Base-by-base conservation (phyloP, 2,888 invertebrate genomes). In the Leptothorax acervorum region DNA sequence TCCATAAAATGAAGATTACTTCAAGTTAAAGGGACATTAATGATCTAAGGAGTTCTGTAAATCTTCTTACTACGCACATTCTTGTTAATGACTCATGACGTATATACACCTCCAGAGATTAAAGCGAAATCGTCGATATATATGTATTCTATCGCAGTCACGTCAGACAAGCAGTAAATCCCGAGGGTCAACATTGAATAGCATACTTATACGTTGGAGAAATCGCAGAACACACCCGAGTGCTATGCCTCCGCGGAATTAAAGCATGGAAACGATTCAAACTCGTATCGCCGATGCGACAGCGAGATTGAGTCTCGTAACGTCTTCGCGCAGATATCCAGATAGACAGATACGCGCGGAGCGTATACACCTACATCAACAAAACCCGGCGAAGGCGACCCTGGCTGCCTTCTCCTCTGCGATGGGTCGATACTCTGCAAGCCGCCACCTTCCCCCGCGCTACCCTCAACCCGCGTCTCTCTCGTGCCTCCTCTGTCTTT, bases 371-470 rank as follows among this genome's bases (percentile, higher is more conserved):
- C 93, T 94, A 93, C 93, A 94, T 93, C 93, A 93, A 92, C 93
- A 94, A 93, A 94, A 94, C 93, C 93, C 92, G 92, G 92, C 92
- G 93, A 92, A 93, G 92, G 91, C 92, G 93, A 93, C 92, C 93
- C 93, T 92, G 92, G 92, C 93, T 92, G 92, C 92, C 90, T 93
- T 91, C 92, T 93, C 90, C 90, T 90, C 91, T 86, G 88, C 92
- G 88, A 89, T 92, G 94, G 94, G 94, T 94, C 94, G 94, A 94
- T 94, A 94, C 93, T 94, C 93, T 92, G 93, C 94, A 93, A 93
- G 92, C 94, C 92, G 92, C 92, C 93, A 91, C 90, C 91, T 88
- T 89, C 87, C 91, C 91, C 88, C 85, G 86, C 89, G 86, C 89
- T 83, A 75, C 78, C 82, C 84, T 86, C 88, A 81, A 86, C 74